Evolutionary conservation across 2,888 invertebrate species (phyloP).

Genomic region (Laothoe populi): DNA sequence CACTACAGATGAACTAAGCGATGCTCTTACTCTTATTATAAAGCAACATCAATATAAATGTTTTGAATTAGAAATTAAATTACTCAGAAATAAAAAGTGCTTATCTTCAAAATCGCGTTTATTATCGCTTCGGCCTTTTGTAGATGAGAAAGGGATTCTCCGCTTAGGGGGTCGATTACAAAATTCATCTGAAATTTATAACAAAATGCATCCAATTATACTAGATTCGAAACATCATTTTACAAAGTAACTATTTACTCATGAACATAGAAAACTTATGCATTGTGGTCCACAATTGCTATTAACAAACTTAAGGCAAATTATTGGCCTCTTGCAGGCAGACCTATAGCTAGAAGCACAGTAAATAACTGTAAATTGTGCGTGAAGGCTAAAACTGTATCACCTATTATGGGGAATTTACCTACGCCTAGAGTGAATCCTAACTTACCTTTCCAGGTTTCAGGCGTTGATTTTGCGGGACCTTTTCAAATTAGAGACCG

Average conservation of each 20-base stretch:
- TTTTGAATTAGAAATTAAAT: no score
- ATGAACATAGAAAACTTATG: constrained; percentile 33
- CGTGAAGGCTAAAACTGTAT: no score
- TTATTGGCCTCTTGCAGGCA: constrained; percentile 37
- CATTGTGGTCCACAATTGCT: constrained; percentile 37
- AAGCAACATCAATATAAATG: no score
- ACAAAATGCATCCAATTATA: constrained; percentile 33
- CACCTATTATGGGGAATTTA: no score
- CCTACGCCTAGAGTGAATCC: constrained; percentile 17
- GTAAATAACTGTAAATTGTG: constrained; percentile 29
- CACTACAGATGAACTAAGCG: no score
- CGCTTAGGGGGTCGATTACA: constrained; percentile 24
- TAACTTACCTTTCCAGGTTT: constrained; percentile 31
- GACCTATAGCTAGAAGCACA: constrained; percentile 32
- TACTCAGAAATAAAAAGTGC: no score
- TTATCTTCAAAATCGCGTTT: no score
- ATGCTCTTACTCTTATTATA: no score
- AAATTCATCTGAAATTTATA: constrained; percentile 27
- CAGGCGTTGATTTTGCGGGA: constrained; percentile 33
- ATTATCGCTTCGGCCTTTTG: no score
- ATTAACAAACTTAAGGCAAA: constrained; percentile 33
- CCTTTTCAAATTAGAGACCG: no score
- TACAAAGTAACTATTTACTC: constrained; percentile 30
- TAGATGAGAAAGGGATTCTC: not conserved
- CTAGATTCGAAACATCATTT: constrained; percentile 32